Conservation (phyloP, 1,140 invertebrate genomes). For the Homalodisca vitripennis region DNA sequence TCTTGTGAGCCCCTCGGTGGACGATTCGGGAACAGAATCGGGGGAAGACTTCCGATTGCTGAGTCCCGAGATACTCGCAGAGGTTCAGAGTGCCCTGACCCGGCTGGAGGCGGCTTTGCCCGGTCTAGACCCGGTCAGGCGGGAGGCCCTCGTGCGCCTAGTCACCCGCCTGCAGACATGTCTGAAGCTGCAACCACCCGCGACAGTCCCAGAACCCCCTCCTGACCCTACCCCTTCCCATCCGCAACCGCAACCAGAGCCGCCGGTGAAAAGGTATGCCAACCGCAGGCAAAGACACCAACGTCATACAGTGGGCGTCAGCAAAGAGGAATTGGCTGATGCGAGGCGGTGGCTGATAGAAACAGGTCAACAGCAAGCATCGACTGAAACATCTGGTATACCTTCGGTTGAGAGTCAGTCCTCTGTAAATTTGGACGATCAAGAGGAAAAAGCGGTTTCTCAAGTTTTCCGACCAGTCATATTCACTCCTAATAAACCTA, state of each 20-base stretch:
- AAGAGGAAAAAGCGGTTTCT: constrained; percentile 7
- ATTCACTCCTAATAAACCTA: constrained; percentile 25
- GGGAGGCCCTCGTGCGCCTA: constrained; percentile 65
- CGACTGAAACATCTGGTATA: not conserved
- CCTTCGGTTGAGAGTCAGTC: not conserved
- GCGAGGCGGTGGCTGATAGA: constrained; percentile 71
- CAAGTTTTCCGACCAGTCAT: constrained; percentile 36
- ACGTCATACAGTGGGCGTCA: constrained; percentile 79
- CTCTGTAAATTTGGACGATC: not conserved
- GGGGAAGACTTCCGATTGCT: constrained; percentile 55
- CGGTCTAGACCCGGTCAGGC: constrained; percentile 52
- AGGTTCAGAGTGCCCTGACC: constrained; percentile 74
- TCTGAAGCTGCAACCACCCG: constrained; percentile 51
- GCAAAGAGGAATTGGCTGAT: constrained; percentile 70
- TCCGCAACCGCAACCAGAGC: constrained; percentile 38
- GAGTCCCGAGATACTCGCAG: constrained; percentile 58
- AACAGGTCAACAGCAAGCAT: constrained; percentile 44
- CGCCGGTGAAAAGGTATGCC: constrained; percentile 40
- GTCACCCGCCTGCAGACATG: constrained; percentile 74
- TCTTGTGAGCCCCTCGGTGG: too few relatives aligned
- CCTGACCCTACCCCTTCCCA: constrained; percentile 47
- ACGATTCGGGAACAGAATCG: constrained; percentile 66
- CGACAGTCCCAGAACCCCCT: constrained; percentile 37
- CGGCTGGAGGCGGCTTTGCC: constrained; percentile 70
- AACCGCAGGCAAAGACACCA: constrained; percentile 43